phyloP scores from a whole-genome alignment of 1,140 invertebrate species.

The Plutomurus gul region DNA sequence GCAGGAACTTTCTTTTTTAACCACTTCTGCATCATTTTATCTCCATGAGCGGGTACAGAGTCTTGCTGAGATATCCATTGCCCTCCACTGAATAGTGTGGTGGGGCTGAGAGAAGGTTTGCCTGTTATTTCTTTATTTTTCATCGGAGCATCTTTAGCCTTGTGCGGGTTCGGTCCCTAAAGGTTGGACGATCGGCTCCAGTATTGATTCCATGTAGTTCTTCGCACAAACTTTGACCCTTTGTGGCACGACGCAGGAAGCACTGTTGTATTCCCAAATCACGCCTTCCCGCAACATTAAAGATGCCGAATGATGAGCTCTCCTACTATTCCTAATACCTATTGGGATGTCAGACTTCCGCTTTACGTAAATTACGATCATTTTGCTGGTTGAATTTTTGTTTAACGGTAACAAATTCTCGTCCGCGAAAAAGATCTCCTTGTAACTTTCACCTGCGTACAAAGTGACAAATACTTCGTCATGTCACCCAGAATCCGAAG shows the following conservation, averaged over 20 bases:
- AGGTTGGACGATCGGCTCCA: conserved; percentile 11
- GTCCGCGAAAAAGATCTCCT: neutral
- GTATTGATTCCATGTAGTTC: conserved; percentile 19
- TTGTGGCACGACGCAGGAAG: neutral
- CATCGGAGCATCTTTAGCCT: no score
- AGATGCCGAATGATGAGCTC: neutral
- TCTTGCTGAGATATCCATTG: conserved; percentile 40
- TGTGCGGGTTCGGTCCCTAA: conserved; percentile 1
- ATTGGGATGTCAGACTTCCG: neutral
- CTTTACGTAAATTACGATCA: neutral
- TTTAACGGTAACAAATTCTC: neutral
- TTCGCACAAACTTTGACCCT: conserved; percentile 18
- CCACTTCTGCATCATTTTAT: conserved; percentile 24
- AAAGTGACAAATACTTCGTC: no score
- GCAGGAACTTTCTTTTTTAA: conserved; percentile 4
- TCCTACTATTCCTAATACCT: neutral
- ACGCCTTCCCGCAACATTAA: conserved; percentile 32
- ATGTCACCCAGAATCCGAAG: no score
- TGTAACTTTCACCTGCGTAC: neutral
- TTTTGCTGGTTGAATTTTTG: neutral
- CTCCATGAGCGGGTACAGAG: conserved; percentile 32
- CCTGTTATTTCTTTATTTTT: no score
- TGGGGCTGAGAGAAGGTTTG: no score
- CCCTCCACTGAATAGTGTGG: no score
- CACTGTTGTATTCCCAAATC: neutral